Evolutionary conservation across 2,797 vertebrate genomes (phyloP).

Genomic region (Linurgus olivaceus): DNA sequence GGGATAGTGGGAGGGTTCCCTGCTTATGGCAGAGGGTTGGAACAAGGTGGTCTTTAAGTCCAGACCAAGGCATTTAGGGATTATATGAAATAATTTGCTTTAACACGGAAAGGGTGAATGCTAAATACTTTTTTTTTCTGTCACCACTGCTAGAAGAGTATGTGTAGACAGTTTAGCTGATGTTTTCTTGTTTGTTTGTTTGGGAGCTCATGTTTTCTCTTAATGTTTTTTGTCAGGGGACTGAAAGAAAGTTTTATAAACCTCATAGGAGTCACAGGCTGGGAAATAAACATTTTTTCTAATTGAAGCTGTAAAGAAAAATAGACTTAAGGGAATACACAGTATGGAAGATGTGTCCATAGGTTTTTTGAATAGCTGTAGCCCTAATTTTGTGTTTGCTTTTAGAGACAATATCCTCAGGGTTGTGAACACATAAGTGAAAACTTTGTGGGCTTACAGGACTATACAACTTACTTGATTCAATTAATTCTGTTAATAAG

Average conservation of each 20-base stretch:
- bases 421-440: neutral
- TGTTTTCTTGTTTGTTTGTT: neutral
- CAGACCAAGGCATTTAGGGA: neutral
- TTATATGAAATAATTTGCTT: neutral
- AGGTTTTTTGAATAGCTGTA: neutral
- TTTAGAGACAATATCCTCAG: neutral
- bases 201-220: neutral
- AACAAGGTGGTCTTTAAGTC: rapidly evolving
- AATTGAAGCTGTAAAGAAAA: neutral
- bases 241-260: neutral
- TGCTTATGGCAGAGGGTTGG: rapidly evolving
- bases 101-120: neutral
- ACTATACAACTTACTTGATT: neutral
- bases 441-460: neutral
- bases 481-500: neutral
- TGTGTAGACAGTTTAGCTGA: neutral
- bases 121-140: neutral
- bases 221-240: neutral
- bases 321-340: neutral
- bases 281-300: neutral
- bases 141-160: neutral
- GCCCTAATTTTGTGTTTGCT: neutral
- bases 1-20: rapidly evolving
- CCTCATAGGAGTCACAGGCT: neutral
- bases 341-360: neutral